Base-by-base conservation (phyloP, 1,140 invertebrate species). In the Microvelia longipes region DNA sequence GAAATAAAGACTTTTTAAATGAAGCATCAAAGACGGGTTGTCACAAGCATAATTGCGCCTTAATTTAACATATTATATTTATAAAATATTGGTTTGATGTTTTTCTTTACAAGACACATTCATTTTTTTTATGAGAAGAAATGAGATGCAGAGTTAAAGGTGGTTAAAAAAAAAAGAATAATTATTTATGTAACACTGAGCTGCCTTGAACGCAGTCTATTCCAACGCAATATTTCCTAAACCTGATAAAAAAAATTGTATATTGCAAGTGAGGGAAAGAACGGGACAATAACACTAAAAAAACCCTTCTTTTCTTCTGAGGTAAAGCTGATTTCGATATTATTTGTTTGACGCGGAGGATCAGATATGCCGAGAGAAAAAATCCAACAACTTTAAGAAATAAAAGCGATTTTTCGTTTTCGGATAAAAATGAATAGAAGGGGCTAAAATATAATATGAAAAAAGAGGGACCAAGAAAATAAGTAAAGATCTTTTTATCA, bases 301-400 rank as follows among this genome's bases (percentile, higher is more conserved):
- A 50, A 50, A 50, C 5, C 5, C 35, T 50, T 11, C 2, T 65
- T 28, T n/a, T 65, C 19, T 50, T 19, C 19, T 50, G 35, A 11
- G 5, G 35, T 28, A 67, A 67, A 67, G 66, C 66, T 28, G 25
- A 67, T 67, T 67, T 27, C 66, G 24, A 67, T 67, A 67, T 67
- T 67, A 67, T 67, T 67, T 67, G 66, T 67, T 67, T 67, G 66
- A 67, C 66, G 24, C 28, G 66, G 64, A 25, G 25, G 28, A 28
- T 28, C 15, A 28, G 66, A 19, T 50, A 50, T 50, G 35, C 35
- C 35, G 19, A 50, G 35, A 5, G 35, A 50, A n/a, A n/a, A n/a
- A n/a, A n/a, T n/a, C 35, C 35, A 19, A 19, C 35, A 50, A 19
- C 5, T 19, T 50, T 19, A 67, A 29, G 28, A 27, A 50, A 50